Base-by-base conservation (phyloP, 2,797 vertebrate species). In the Parauchenoglanis ngamensis region DNA sequence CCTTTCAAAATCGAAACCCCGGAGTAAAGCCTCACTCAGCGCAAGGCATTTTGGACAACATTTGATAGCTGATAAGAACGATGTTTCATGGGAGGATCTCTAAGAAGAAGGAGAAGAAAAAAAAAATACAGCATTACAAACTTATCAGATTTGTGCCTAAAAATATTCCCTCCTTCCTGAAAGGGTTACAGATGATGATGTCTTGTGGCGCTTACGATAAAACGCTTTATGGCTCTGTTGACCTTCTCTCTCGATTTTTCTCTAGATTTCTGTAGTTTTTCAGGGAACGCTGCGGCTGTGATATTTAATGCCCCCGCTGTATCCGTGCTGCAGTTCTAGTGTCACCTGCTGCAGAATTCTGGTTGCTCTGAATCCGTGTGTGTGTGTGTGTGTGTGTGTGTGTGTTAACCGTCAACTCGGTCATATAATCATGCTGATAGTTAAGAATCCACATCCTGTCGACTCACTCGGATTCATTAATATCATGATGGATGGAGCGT, bases 211-310 rank as follows among this genome's bases (percentile, higher is more conserved):
- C 35, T 80, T 61, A 40, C 21, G 44, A 13, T 61, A 31, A 61
- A 61, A 61, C 44, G 19, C 78, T 80, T 61, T 80, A 80, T 61
- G 78, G 78, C 23, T 44, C 78, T 2, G 1, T 25, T 80, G 78
- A 80, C 78, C 78, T 80, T 80, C 40, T 80, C 56, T 80, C 10
- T 80, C 31, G 7, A 44, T 80, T 80, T 44, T 80, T 44, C 10
- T 31, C 35, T 8, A 0, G 10, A 61, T 25, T 44, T 80, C 35
- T 59, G 12, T 61, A 21, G 10, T 57, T 44, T 79, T 80, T 59
- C 13, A 80, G 10, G 61, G 21, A 59, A 61, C 56, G 40, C 1
- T 80, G 78, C 56, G 15, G 56, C 56, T 80, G 56, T 80, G 78
- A 80, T 80, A 44, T 80, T 44, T 44, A 80, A 80, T 80, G 57